A percentile compares a stretch with the other conserved stretches of the same genome.
Conservation (phyloP, 2,888 invertebrate genomes). For the Argynnis bischoffii region DNA sequence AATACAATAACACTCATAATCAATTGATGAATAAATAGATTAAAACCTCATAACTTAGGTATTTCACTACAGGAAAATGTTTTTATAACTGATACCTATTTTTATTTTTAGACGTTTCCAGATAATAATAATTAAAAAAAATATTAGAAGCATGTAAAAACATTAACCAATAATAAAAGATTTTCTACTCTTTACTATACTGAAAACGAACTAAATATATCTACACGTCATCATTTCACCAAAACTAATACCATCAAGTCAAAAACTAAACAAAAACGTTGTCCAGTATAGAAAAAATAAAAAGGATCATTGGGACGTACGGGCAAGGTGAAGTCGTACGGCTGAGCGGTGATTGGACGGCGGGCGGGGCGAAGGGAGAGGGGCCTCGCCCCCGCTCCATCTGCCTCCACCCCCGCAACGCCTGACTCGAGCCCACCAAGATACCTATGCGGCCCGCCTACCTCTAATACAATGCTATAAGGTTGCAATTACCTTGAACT, state of each 20-base stretch:
- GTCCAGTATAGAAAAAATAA: slow-evolving; percentile 49
- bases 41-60: too few relatives aligned
- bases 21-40: too few relatives aligned
- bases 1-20: too few relatives aligned
- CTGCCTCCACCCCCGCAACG: slow-evolving; percentile 68
- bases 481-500: slow-evolving; percentile 51
- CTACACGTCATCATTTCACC: slow-evolving; percentile 36
- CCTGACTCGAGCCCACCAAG: slow-evolving; percentile 60
- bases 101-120: too few relatives aligned
- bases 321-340: slow-evolving; percentile 75
- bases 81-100: too few relatives aligned
- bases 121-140: too few relatives aligned
- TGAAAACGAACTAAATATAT: slow-evolving; percentile 1
- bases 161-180: not conserved
- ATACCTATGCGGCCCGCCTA: slow-evolving; percentile 57
- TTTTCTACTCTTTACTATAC: not conserved
- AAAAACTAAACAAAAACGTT: slow-evolving; percentile 51
- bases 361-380: slow-evolving; percentile 70
- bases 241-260: slow-evolving; percentile 36
- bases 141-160: too few relatives aligned
- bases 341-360: slow-evolving; percentile 68
- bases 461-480: slow-evolving; percentile 49
- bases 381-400: slow-evolving; percentile 69
- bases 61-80: too few relatives aligned
- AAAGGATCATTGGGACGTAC: slow-evolving; percentile 74